Conservation (phyloP, 2,113 vertebrate species). For the Colius striatus region DNA sequence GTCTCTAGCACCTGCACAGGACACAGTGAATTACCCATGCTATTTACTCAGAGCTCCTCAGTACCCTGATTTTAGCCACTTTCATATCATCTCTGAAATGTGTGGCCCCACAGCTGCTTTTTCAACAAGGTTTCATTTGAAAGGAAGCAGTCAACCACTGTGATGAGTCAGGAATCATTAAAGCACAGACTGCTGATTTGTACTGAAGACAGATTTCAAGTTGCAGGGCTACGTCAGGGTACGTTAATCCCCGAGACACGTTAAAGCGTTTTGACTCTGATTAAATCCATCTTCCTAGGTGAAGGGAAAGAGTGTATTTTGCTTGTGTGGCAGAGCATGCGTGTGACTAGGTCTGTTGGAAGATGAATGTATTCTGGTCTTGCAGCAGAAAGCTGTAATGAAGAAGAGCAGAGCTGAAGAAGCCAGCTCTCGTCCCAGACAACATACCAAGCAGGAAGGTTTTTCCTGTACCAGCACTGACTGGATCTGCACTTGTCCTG, state of each 20-base stretch:
- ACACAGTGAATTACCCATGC: neutral
- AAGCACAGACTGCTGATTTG: neutral
- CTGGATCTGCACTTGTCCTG: neutral
- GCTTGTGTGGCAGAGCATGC: neutral
- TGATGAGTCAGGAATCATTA: neutral
- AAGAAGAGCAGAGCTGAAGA: neutral
- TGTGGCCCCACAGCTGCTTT: neutral
- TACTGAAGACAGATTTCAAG: neutral
- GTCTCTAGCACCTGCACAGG: neutral
- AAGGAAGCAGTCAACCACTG: neutral
- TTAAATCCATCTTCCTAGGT: neutral
- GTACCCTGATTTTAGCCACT: neutral
- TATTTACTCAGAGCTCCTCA: neutral
- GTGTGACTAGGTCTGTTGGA: neutral
- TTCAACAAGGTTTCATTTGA: neutral
- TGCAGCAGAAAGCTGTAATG: neutral
- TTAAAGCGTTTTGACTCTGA: neutral
- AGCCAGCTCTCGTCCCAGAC: neutral
- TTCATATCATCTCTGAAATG: neutral
- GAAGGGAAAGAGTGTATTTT: neutral
- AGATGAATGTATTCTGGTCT: neutral
- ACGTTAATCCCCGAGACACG: neutral
- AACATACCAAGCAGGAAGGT: neutral
- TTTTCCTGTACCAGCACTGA: neutral
- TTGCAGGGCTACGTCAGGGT: neutral